Base-by-base conservation (phyloP, 2,797 vertebrate species). In the Enteromius argenteus region DNA sequence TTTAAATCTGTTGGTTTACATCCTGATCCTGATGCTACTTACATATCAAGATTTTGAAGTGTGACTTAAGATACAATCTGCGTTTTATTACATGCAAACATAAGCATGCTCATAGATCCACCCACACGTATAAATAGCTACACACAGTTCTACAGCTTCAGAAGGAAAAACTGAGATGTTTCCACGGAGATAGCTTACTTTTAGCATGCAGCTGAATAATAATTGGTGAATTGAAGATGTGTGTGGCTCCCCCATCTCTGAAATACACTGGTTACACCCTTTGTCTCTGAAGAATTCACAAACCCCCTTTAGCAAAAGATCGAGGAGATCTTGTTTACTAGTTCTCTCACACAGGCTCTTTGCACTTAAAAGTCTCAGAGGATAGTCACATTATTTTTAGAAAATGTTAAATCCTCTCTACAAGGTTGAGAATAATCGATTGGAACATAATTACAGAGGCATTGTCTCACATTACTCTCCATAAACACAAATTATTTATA, bases 171-270 rank as follows among this genome's bases (percentile, higher is more conserved):
- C 27, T 66, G 39, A 27, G 6, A 15, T 1, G 71, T 80, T 80
- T 13, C 77, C 60, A 84, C 53, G 8, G 62, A 69, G 62, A 86
- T 68, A 19, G 27, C 39, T 32, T 46, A 23, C 71, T 56, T 76
- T 76, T 69, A 56, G 30, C 58, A 77, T 68, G 66, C 15, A 77
- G 3, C n/a, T 69, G 6, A 14, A 71, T 71, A 71, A 46, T 46
- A 49, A 30, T 49, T 11, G 15, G 42, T 35, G 46, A 35, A 10
- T 21, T 19, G 17, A 51, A 73, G 46, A 37, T 74, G 42, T 72
- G 39, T 72, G 10, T 53, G 11, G 37, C 32, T 73, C 42, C 30
- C 10, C 3, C 5, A 14, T n/a, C 46, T 56, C 19, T 4, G 5
- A 56, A n/a, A 56, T 56, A 49, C 5, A 53, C 17, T 51, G 21